phyloP scores from a whole-genome alignment of 2,888 invertebrate genomes.

The Calliscelio sp. region DNA sequence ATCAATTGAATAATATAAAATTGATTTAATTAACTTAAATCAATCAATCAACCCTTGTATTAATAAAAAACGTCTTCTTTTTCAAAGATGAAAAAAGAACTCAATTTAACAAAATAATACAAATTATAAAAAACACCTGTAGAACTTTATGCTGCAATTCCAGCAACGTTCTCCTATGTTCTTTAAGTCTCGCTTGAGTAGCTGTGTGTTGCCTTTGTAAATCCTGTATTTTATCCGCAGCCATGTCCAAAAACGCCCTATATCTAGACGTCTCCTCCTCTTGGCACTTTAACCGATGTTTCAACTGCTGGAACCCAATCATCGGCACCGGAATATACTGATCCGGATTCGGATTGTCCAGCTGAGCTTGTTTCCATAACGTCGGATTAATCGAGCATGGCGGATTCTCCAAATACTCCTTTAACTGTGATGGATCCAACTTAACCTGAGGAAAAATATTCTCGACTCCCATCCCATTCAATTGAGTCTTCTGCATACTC shows the following conservation, averaged over 20 bases:
- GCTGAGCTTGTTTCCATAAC: constrained; percentile 98
- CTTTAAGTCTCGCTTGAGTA: constrained; percentile 92
- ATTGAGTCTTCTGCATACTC: constrained; percentile 90
- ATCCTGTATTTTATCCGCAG: constrained; percentile 91
- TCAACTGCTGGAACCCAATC: constrained; percentile 94
- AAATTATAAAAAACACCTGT: too few species aligned
- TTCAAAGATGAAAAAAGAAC: too few species aligned
- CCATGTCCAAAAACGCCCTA: constrained; percentile 92
- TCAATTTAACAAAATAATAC: too few species aligned
- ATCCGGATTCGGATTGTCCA: constrained; percentile 97
- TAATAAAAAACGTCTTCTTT: too few species aligned
- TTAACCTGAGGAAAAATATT: constrained; percentile 90
- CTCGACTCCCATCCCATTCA: constrained; percentile 90
- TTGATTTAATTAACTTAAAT: too few species aligned
- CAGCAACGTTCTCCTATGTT: constrained; percentile 92
- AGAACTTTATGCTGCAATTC: constrained; percentile 94
- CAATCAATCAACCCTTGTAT: too few species aligned
- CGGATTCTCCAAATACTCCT: constrained; percentile 96
- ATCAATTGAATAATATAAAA: too few species aligned
- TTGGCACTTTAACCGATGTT: constrained; percentile 94
- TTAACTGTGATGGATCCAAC: constrained; percentile 92
- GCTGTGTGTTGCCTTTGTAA: constrained; percentile 93
- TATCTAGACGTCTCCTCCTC: constrained; percentile 94
- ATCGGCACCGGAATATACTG: constrained; percentile 97
- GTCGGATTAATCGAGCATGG: constrained; percentile 96